Evolutionary conservation across 2,113 vertebrate species (phyloP).

Genomic region (Lampris megalopsis): DNA sequence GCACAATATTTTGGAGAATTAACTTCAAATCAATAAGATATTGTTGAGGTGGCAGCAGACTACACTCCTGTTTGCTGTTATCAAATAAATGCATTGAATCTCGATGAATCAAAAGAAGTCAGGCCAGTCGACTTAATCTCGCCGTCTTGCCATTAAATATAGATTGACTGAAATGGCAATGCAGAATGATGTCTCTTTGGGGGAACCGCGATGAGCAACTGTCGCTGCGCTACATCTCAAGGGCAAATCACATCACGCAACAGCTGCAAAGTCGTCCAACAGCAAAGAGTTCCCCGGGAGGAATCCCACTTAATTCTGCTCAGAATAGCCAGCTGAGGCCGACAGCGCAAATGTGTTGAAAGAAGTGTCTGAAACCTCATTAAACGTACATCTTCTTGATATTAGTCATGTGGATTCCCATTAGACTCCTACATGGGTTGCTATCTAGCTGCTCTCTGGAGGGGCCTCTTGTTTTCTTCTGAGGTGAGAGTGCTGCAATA

Average conservation of each 20-base stretch:
- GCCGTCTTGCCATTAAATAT: background rate
- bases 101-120: slow-evolving; percentile 2
- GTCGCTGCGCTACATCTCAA: slow-evolving; percentile 6
- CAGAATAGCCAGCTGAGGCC: slow-evolving; percentile 3
- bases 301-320: slow-evolving; percentile 9
- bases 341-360: background rate
- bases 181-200: background rate
- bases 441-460: background rate
- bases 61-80: slow-evolving; percentile 10
- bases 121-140: background rate
- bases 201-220: background rate
- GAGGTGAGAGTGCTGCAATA: slow-evolving; percentile 22
- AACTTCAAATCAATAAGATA: slow-evolving; percentile 11
- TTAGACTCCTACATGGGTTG: background rate
- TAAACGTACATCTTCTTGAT: slow-evolving; percentile 23
- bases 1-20: background rate
- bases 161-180: background rate
- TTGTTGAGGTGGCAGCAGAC: slow-evolving; percentile 9
- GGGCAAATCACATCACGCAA: slow-evolving; percentile 11
- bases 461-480: background rate
- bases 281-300: slow-evolving; percentile 3
- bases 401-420: slow-evolving; percentile 15
- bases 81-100: slow-evolving; percentile 17
- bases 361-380: slow-evolving; percentile 28
- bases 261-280: slow-evolving; percentile 12